These are phyloP conservation scores for Anoura caudifer DNA, from an alignment of 2,113 vertebrate species.

Conservation along the genomic window DNA sequence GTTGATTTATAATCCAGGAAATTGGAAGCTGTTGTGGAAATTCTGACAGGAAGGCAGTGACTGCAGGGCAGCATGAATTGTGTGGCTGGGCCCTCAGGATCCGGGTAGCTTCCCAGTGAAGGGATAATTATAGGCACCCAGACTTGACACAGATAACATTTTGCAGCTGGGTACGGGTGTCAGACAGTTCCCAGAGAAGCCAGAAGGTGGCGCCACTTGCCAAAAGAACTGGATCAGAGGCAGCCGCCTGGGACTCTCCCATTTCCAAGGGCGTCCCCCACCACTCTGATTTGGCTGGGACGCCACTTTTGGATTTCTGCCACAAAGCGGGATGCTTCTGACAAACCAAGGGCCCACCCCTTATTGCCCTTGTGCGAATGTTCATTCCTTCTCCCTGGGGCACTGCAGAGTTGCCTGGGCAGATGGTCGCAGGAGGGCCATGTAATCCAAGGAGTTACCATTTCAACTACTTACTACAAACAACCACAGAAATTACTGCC, in stretches of 20 bases:
- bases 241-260: neutral
- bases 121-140: neutral
- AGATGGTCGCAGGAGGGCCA: neutral
- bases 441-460: neutral
- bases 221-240: neutral
- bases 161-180: neutral
- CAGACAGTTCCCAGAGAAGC: neutral
- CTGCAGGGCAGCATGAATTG: neutral
- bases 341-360: neutral
- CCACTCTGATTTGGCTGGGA: neutral
- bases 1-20: conserved; percentile 17
- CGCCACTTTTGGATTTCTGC: neutral
- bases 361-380: neutral
- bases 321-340: neutral
- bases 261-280: neutral
- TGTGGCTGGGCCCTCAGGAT: neutral
- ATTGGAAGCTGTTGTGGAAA: conserved; percentile 10
- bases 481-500: neutral
- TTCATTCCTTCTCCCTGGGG: neutral
- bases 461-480: neutral
- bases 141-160: neutral
- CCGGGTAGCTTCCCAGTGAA: neutral
- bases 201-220: conserved; percentile 49
- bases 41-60: neutral
- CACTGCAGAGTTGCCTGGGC: neutral